A percentile compares a stretch with the other conserved stretches of the same genome.
These are phyloP conservation scores for Gymnocheta viridis DNA, from an alignment of 2,888 invertebrate species.

Conservation along the genomic window DNA sequence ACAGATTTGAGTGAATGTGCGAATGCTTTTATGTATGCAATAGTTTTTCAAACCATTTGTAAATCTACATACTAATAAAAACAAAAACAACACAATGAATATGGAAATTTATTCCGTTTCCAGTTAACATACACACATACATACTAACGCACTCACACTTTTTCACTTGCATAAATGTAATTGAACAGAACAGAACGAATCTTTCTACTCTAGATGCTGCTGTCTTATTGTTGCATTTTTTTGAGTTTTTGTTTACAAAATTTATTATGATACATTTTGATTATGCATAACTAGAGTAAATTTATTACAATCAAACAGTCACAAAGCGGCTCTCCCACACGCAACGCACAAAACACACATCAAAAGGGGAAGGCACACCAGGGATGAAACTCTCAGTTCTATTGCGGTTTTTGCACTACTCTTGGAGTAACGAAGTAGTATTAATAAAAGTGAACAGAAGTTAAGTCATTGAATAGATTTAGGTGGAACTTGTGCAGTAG, in stretches of 20 bases:
- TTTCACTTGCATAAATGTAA: conserved; percentile 14
- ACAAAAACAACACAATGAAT: conserved; percentile 35
- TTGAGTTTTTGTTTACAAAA: conserved; percentile 55
- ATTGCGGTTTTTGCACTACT: too few species aligned
- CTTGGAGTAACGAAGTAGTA: too few species aligned
- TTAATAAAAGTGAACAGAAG: too few species aligned
- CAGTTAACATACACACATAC: conserved; percentile 31
- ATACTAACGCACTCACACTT: conserved; percentile 3
- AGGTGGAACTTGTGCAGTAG: too few species aligned
- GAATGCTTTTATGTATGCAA: not conserved
- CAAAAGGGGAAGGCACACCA: not conserved
- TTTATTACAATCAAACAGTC: conserved; percentile 25
- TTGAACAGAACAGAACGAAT: conserved; percentile 31
- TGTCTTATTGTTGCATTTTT: conserved; percentile 26
- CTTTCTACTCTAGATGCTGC: conserved; percentile 16
- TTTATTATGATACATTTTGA: conserved; percentile 69
- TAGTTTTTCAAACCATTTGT: conserved; percentile 36
- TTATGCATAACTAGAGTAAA: conserved; percentile 48
- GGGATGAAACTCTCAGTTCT: not conserved
- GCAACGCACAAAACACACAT: conserved; percentile 18
- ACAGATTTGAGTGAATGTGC: not conserved
- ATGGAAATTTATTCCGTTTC: conserved; percentile 58
- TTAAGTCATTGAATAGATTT: too few species aligned
- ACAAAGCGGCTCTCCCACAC: conserved; percentile 38
- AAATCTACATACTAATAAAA: conserved; percentile 21